Base-by-base conservation (phyloP, 2,113 vertebrate genomes). In the Chlorocebus sabaeus region DNA sequence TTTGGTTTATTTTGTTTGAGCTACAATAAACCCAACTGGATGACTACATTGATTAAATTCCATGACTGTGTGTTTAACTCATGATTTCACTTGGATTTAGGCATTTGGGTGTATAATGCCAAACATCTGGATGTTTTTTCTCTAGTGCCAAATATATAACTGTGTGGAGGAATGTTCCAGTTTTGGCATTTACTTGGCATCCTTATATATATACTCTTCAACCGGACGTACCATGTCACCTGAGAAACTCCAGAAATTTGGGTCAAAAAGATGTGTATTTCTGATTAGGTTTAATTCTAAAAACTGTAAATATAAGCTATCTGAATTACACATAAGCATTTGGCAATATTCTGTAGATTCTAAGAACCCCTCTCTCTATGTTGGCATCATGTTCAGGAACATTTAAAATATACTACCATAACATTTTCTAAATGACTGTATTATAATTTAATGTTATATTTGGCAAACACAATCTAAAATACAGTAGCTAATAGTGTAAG, bases 401-500 rank as follows among this genome's bases (percentile, higher is more conserved):
- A 96, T 80, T 97, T 93, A 87, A 94, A 95, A 94, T 93, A 92
- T 80, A 93, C 95, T 97, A 76, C 73, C 52, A 55, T 57, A 98
- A 84, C 87, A 93, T 59, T 97, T 97, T 87, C 72, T 98, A 97
- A 95, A 97, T 93, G 59, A 79, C 8, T 86, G 23, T 79, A 96
- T 97, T 96, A 17, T 97, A 43, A 94, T 97, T 97, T 96, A 91
- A 97, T 96, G 80, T 96, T 98, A 61, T 97, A 96, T 76, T 97
- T 98, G 87, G 12, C 72, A 98, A 98, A 98, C 82, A 85, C 30
- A 82, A 55, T 78, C 52, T 75, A 91, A 95, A 72, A 93, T 95
- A 89, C n/a, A 95, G 88, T 68, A 95, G 48, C 93, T 97, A 97
- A 97, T 87, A 72, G 25, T 52, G 23, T 43, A 97, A 90, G 52